Evolutionary conservation across 1,140 invertebrate species (phyloP).

Genomic region (Cydia splendana): DNA sequence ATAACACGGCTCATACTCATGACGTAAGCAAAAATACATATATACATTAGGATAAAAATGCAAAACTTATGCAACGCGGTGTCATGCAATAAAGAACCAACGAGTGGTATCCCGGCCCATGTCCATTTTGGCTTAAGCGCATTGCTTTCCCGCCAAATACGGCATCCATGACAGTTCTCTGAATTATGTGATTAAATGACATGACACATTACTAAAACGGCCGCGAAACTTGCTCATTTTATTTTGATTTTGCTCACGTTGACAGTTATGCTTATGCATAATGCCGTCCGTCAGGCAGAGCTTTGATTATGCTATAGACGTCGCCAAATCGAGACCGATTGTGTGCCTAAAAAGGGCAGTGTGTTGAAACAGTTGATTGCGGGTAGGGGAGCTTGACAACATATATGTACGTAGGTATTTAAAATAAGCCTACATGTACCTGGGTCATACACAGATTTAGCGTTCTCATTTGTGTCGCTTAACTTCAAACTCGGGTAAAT

Average conservation of each 20-base stretch:
- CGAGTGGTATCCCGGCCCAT: conserved; percentile 59
- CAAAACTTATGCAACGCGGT: conserved; percentile 69
- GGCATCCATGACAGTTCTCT: conserved; percentile 73
- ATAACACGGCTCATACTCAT: background rate
- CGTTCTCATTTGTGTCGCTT: no score
- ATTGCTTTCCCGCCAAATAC: conserved; percentile 78
- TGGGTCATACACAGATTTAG: no score
- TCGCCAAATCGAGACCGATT: conserved; percentile 46
- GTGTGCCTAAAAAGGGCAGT: conserved; percentile 37
- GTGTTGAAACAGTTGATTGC: conserved; percentile 32
- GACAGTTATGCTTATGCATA: conserved; percentile 51
- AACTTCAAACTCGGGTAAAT: no score
- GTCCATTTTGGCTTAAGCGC: conserved; percentile 71
- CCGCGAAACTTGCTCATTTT: conserved; percentile 56
- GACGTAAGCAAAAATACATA: conserved; percentile 24
- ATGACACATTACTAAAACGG: conserved; percentile 58
- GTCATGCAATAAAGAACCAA: conserved; percentile 70
- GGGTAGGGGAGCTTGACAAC: conserved; percentile 11
- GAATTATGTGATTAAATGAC: conserved; percentile 75
- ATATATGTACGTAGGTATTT: background rate
- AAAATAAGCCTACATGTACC: background rate
- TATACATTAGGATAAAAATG: conserved; percentile 58
- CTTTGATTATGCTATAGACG: conserved; percentile 46
- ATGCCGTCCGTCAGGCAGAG: conserved; percentile 40
- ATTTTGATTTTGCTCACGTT: conserved; percentile 56